phyloP scores from a whole-genome alignment of 1,140 invertebrate genomes.

The Platorchestia sp. region DNA sequence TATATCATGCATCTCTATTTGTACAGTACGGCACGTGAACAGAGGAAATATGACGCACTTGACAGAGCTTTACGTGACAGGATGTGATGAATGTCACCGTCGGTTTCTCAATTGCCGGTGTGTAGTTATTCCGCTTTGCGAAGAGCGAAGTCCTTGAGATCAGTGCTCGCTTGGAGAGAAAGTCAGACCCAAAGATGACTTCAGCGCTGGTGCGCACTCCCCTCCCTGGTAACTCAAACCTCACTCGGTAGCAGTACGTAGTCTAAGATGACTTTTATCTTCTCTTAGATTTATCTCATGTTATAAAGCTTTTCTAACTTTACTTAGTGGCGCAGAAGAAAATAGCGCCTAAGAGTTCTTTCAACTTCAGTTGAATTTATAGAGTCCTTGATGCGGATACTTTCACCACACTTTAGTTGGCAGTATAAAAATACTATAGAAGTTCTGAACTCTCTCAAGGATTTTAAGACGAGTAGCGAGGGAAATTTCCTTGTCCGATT shows the following conservation, averaged over 20 bases:
- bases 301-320: not conserved
- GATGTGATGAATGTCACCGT: slow-evolving; percentile 26
- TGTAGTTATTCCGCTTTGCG: not conserved
- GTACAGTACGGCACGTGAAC: not conserved
- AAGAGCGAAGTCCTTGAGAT: slow-evolving; percentile 36
- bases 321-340: not conserved
- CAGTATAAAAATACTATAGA: not conserved
- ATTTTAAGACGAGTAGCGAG: not conserved
- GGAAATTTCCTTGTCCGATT: not conserved
- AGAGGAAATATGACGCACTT: not conserved
- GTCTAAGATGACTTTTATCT: not conserved
- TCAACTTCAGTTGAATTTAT: not conserved
- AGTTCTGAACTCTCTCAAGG: not conserved
- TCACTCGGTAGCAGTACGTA: not conserved
- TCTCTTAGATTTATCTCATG: not conserved
- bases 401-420: not conserved
- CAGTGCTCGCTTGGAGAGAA: slow-evolving; percentile 24
- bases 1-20: too few species aligned
- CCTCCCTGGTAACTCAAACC: not conserved
- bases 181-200: not conserved
- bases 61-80: slow-evolving; percentile 17
- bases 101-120: not conserved
- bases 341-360: not conserved
- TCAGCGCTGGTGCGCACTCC: not conserved
- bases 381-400: not conserved